Percentiles rank a stretch among this genome's conserved stretches.
Evolutionary conservation across 2,113 vertebrate species (phyloP).

Genomic region (Lates calcarifer): DNA sequence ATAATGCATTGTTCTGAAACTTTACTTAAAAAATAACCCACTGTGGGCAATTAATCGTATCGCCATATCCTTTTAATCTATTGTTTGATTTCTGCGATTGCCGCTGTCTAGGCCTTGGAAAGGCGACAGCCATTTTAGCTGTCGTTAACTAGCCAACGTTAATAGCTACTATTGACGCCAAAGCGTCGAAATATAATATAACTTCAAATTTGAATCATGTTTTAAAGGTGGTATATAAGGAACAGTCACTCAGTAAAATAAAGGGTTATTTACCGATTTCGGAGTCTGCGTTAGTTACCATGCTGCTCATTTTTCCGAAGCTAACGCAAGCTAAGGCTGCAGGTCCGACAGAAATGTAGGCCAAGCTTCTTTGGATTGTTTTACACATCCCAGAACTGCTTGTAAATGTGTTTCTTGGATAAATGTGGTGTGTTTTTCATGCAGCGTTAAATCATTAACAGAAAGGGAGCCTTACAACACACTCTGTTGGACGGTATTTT

Average conservation of each 20-base stretch:
- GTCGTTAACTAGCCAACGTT: not conserved
- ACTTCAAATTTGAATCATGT: rapidly evolving
- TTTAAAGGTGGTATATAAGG: rapidly evolving
- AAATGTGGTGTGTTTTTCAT: not conserved
- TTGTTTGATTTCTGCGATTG: not conserved
- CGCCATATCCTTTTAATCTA: rapidly evolving
- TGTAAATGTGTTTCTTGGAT: not conserved
- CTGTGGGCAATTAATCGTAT: rapidly evolving
- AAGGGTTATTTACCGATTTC: rapidly evolving
- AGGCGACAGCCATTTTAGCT: constrained; percentile 75
- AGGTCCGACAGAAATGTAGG: constrained; percentile 1
- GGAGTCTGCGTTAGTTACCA: rapidly evolving
- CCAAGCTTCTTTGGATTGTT: not conserved
- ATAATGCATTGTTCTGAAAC: rapidly evolving
- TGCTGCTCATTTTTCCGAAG: not conserved
- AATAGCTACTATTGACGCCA: not conserved
- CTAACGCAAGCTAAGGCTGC: constrained; percentile 24
- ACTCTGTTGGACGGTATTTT: no score
- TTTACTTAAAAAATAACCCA: rapidly evolving
- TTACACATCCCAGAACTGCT: rapidly evolving
- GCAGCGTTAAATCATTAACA: not conserved
- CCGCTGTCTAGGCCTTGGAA: constrained; percentile 38
- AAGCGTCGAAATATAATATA: not conserved
- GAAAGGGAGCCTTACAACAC: not conserved
- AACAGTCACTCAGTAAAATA: rapidly evolving